phyloP scores from a whole-genome alignment of 2,113 vertebrate species.

The Rhynchopsitta pachyrhyncha region DNA sequence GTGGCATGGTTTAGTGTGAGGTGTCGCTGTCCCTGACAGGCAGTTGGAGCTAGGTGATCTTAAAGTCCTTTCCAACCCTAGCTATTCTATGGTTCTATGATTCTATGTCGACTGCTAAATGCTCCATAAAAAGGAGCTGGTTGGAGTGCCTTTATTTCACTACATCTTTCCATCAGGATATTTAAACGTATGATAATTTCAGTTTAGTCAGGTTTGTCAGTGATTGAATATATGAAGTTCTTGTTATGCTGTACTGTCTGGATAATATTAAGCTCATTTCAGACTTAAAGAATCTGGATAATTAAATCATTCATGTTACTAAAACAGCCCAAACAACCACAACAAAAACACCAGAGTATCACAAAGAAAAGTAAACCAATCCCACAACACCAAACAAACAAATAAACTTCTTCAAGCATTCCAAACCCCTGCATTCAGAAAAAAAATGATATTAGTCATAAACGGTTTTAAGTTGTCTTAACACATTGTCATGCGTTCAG shows the following conservation, averaged over 20 bases:
- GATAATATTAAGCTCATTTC: not conserved
- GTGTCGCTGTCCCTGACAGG: no score
- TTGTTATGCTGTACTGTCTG: not conserved
- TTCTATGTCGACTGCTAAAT: not conserved
- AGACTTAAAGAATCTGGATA: not conserved
- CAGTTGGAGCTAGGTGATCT: no score
- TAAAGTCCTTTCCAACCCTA: no score
- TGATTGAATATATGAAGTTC: not conserved
- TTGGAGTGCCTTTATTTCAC: not conserved
- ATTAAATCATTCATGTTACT: not conserved
- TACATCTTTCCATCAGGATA: not conserved
- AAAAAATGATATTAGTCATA: not conserved
- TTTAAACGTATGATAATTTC: slow-evolving; percentile 2
- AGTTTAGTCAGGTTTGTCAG: not conserved
- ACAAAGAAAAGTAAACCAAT: not conserved
- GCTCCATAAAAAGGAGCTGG: not conserved
- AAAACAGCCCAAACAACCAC: not conserved
- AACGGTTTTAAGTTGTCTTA: not conserved
- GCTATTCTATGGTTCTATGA: no score
- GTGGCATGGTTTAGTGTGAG: no score
- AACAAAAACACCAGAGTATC: not conserved
- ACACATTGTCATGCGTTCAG: no score
- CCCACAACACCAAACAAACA: not conserved
- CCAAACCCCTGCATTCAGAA: not conserved
- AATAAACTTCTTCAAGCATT: not conserved